Evolutionary conservation across 2,113 vertebrate genomes (phyloP).

Genomic region (Lagopus leucura): DNA sequence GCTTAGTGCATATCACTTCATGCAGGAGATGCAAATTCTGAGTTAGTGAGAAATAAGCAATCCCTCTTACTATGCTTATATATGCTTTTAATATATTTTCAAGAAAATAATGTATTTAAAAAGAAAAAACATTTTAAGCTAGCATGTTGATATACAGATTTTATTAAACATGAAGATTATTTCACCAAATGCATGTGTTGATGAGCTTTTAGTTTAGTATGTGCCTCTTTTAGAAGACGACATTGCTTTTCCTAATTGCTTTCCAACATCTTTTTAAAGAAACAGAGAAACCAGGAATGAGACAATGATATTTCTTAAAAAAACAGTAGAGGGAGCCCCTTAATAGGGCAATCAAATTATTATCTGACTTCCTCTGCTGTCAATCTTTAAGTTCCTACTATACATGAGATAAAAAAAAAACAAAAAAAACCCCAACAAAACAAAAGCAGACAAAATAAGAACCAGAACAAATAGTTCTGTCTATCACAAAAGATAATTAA

Average conservation of each 20-base stretch:
- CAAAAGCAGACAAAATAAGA: background rate
- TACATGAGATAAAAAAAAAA: background rate
- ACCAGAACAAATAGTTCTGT: slow-evolving; percentile 21
- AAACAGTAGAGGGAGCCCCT: slow-evolving; percentile 60
- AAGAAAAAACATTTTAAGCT: slow-evolving; percentile 44
- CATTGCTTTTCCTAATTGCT: background rate
- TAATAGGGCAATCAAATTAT: slow-evolving; percentile 14
- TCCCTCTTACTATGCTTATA: slow-evolving; percentile 48
- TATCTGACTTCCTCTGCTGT: background rate
- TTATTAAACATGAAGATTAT: slow-evolving; percentile 10
- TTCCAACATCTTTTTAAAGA: background rate
- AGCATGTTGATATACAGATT: background rate
- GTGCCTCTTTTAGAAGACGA: background rate
- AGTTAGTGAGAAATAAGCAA: slow-evolving; percentile 49
- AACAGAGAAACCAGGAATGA: background rate
- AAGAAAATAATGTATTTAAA: slow-evolving; percentile 46
- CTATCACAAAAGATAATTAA: slow-evolving; percentile 44
- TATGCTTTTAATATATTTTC: slow-evolving; percentile 43
- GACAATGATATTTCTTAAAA: background rate
- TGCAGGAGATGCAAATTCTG: slow-evolving; percentile 53
- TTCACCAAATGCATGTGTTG: background rate
- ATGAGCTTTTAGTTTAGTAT: background rate
- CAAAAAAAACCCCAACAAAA: too few relatives aligned
- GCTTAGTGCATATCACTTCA: slow-evolving; percentile 53
- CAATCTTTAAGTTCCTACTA: slow-evolving; percentile 3